phyloP scores from a whole-genome alignment of 1,140 invertebrate genomes.

The Drosophila pandora region DNA sequence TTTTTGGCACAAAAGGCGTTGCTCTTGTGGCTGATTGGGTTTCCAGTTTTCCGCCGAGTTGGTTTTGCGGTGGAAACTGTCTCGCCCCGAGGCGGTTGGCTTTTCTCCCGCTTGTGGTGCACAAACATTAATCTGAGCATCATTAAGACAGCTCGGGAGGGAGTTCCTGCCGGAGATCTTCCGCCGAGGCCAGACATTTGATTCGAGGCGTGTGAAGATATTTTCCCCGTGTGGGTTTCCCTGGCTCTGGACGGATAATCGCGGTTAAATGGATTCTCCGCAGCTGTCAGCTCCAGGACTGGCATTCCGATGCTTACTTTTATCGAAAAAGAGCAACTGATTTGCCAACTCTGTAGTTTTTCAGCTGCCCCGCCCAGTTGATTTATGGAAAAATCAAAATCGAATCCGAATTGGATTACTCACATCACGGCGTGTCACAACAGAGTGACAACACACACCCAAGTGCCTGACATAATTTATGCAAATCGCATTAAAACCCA shows the following conservation, averaged over 20 bases:
- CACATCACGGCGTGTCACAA: slow-evolving; percentile 46
- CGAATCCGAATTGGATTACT: slow-evolving; percentile 42
- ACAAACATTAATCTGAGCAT: slow-evolving; percentile 73
- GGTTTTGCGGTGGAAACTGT: slow-evolving; percentile 44
- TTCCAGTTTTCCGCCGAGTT: slow-evolving; percentile 35
- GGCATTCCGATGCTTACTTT: background rate
- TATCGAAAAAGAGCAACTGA: background rate
- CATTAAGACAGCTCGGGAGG: slow-evolving; percentile 55
- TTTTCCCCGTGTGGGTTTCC: slow-evolving; percentile 49
- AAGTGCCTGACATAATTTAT: slow-evolving; percentile 60
- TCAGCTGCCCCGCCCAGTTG: slow-evolving; percentile 5
- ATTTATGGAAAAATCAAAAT: slow-evolving; percentile 34
- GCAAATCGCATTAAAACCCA: slow-evolving; percentile 72
- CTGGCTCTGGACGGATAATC: slow-evolving; percentile 36
- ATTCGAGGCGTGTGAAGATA: slow-evolving; percentile 57
- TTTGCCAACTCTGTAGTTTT: slow-evolving; percentile 6
- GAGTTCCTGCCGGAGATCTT: slow-evolving; percentile 35
- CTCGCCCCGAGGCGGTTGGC: slow-evolving; percentile 37
- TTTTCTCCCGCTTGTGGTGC: slow-evolving; percentile 23
- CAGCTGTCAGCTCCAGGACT: background rate
- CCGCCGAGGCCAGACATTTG: slow-evolving; percentile 28
- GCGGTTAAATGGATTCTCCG: background rate
- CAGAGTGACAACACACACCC: slow-evolving; percentile 49
- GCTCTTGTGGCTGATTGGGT: slow-evolving; percentile 57
- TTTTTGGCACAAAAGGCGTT: slow-evolving; percentile 70